Evolutionary conservation across 2,797 vertebrate species (phyloP).

Genomic region (Pteronotus mesoamericanus): DNA sequence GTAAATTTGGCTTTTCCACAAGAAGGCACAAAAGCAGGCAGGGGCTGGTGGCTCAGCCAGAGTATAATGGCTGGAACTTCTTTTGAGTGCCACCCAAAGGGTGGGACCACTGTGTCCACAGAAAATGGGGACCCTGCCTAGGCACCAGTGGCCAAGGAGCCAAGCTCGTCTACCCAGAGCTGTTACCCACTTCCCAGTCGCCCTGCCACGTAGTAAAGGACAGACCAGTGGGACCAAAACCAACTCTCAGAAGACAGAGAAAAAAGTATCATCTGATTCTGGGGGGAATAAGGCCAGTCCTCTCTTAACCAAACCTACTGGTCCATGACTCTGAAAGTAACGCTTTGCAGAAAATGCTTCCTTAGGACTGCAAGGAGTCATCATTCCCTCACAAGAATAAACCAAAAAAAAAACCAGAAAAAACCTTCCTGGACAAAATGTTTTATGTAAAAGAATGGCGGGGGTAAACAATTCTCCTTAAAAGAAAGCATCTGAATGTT

Average conservation of each 20-base stretch:
- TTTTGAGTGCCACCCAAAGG: background rate
- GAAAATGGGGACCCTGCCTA: background rate
- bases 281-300: background rate
- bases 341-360: slow-evolving; percentile 5
- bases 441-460: background rate
- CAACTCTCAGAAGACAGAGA: slow-evolving; percentile 21
- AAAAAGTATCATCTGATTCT: slow-evolving; percentile 16
- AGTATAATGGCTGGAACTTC: background rate
- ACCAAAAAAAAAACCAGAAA: background rate
- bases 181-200: background rate
- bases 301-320: slow-evolving; percentile 4
- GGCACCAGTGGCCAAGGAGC: background rate
- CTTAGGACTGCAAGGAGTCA: background rate
- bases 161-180: background rate
- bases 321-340: slow-evolving; percentile 35
- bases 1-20: background rate
- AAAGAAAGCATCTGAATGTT: background rate
- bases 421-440: background rate
- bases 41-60: background rate
- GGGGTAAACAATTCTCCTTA: background rate
- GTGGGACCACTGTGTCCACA: background rate
- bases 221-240: background rate
- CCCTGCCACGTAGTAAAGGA: background rate
- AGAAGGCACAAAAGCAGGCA: background rate
- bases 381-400: background rate